Evolutionary conservation across 2,888 invertebrate species (phyloP).

Genomic region (Diadegma fenestrale): DNA sequence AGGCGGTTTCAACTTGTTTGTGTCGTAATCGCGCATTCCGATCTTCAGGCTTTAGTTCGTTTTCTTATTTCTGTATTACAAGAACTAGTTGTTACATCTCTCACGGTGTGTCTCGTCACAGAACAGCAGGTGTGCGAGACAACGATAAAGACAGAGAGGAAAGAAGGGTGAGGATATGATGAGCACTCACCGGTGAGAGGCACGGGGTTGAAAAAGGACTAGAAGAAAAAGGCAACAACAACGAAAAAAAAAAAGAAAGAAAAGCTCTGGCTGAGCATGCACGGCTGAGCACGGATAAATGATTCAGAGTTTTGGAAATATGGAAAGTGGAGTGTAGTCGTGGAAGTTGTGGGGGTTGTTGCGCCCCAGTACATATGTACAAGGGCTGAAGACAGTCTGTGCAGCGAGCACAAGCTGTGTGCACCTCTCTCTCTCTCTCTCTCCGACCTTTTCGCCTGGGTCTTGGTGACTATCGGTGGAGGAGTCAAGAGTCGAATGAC

Average conservation of each 20-base stretch:
- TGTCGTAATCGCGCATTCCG: slow-evolving; percentile 20
- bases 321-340: slow-evolving; percentile 78
- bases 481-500: slow-evolving; percentile 28
- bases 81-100: slow-evolving; percentile 75
- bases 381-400: slow-evolving; percentile 55
- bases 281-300: slow-evolving; percentile 81
- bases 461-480: slow-evolving; percentile 60
- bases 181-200: slow-evolving; percentile 52
- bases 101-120: slow-evolving; percentile 67
- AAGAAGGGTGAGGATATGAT: slow-evolving; percentile 35
- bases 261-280: slow-evolving; percentile 74
- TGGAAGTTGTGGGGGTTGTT: slow-evolving; percentile 45
- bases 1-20: slow-evolving; percentile 47
- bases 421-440: slow-evolving; percentile 21
- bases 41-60: slow-evolving; percentile 38
- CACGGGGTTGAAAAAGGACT: slow-evolving; percentile 32
- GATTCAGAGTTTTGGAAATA: slow-evolving; percentile 82
- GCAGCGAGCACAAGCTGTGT: slow-evolving; percentile 34
- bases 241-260: slow-evolving; percentile 38
- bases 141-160: slow-evolving; percentile 24
- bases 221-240: slow-evolving; percentile 44
- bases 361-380: slow-evolving; percentile 9
- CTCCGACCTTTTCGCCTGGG: slow-evolving; percentile 27
- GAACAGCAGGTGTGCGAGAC: slow-evolving; percentile 60
- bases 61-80: slow-evolving; percentile 30